Conservation (phyloP, 37 sponge, comb jelly and placozoan species). For the Halisarca cf. caerulea region DNA sequence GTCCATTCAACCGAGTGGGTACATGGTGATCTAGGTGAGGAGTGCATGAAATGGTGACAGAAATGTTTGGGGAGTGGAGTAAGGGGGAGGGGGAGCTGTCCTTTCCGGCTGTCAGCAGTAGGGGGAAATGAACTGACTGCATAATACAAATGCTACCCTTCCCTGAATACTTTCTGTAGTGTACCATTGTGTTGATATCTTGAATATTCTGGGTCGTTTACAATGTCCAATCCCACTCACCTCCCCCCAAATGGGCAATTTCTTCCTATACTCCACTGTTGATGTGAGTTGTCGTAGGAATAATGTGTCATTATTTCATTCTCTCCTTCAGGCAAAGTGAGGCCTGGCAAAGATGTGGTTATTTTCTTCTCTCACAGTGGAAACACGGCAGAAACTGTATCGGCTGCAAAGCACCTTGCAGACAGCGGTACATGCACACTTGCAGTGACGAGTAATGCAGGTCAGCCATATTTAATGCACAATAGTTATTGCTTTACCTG, state of each 20-base stretch:
- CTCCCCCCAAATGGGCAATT: too few relatives aligned
- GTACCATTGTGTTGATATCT: not conserved
- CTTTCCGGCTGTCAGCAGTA: too few relatives aligned
- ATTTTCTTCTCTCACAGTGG: slow-evolving; percentile 88
- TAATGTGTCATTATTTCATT: not conserved
- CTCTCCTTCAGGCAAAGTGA: slow-evolving; percentile 51
- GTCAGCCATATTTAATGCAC: too few relatives aligned
- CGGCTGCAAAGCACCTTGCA: slow-evolving; percentile 51
- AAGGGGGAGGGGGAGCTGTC: too few relatives aligned
- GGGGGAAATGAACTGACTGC: too few relatives aligned
- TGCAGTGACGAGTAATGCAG: slow-evolving; percentile 39
- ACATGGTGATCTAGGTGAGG: slow-evolving; percentile 83
- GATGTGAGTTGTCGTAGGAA: too few relatives aligned
- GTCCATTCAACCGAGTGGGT: slow-evolving; percentile 79
- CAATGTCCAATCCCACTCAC: too few relatives aligned
- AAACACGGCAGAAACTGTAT: slow-evolving; percentile 61
- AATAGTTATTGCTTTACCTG: too few relatives aligned
- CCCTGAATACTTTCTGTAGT: not conserved
- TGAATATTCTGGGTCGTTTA: too few relatives aligned
- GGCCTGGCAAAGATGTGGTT: slow-evolving; percentile 54
- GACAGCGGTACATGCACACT: slow-evolving; percentile 40
- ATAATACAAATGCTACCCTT: not conserved
- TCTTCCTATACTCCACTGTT: too few relatives aligned
- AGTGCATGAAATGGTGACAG: not conserved
- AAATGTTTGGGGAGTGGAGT: not conserved